Evolutionary conservation across 1,140 invertebrate genomes (phyloP).

Genomic region (Tenebrio molitor): DNA sequence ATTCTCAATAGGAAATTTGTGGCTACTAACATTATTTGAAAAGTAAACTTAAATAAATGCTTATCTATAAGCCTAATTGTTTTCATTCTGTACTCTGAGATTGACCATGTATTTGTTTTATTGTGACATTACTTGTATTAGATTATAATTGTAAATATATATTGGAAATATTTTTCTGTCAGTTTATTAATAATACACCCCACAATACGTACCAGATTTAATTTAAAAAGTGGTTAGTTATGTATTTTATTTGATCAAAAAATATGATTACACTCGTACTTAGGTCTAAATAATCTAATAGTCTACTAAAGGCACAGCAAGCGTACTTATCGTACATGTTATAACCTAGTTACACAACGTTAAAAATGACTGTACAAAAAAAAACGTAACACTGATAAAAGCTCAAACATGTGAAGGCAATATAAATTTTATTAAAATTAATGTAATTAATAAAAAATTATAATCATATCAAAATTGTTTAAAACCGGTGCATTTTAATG

Average conservation of each 20-base stretch:
- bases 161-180: constrained; percentile 29
- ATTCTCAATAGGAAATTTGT: neutral
- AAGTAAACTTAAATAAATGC: neutral
- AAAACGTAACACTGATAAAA: constrained; percentile 28
- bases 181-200: neutral
- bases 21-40: constrained; percentile 20
- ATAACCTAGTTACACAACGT: constrained; percentile 49
- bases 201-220: neutral
- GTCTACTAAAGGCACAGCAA: constrained; percentile 59
- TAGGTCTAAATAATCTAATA: constrained; percentile 55
- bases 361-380: constrained; percentile 56
- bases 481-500: constrained; percentile 16
- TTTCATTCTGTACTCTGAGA: constrained; percentile 24
- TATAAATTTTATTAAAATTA: constrained; percentile 23
- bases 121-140: constrained; percentile 45
- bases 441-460: neutral
- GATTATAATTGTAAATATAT: constrained; percentile 42
- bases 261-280: constrained; percentile 58
- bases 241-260: constrained; percentile 53
- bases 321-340: constrained; percentile 60
- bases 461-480: neutral
- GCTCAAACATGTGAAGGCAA: constrained; percentile 34
- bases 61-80: neutral
- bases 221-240: constrained; percentile 38
- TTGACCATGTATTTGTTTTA: constrained; percentile 38